A percentile compares a stretch with the other conserved stretches of the same genome.
These are phyloP conservation scores for Hipposideros armiger DNA, from an alignment of 2,113 vertebrate genomes.

Conservation along the genomic window DNA sequence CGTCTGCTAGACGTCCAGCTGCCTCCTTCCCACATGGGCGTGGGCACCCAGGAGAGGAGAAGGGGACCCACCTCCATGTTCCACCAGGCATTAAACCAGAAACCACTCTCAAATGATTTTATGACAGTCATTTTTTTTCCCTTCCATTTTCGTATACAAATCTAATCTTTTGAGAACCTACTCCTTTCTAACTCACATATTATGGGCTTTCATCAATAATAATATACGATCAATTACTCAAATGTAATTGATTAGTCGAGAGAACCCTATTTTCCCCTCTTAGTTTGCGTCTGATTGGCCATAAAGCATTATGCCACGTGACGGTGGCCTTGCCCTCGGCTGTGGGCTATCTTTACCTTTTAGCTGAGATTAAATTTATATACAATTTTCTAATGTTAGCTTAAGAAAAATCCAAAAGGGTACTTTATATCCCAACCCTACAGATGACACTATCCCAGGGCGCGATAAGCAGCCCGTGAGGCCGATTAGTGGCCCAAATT, in stretches of 20 bases:
- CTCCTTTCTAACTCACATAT: constrained; percentile 67
- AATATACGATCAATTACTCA: constrained; percentile 80
- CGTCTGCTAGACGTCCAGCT: accelerated
- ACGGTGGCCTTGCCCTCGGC: constrained; percentile 11
- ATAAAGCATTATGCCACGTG: not conserved
- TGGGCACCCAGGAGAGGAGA: accelerated
- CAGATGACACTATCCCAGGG: constrained; percentile 45
- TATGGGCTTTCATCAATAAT: constrained; percentile 83
- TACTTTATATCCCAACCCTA: constrained; percentile 2
- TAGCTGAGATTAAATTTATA: constrained; percentile 68
- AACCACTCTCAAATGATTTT: constrained; percentile 60
- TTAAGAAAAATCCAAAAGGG: constrained; percentile 57
- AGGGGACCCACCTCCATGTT: accelerated
- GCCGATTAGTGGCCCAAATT: constrained; percentile 47
- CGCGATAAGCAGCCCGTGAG: constrained; percentile 49
- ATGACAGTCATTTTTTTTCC: constrained; percentile 63
- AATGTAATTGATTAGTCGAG: constrained; percentile 64
- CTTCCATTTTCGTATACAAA: constrained; percentile 79
- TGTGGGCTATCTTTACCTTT: constrained; percentile 58
- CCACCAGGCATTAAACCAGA: not conserved
- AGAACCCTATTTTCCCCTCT: constrained; percentile 21
- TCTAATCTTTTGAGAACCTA: constrained; percentile 76
- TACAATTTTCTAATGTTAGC: constrained; percentile 58
- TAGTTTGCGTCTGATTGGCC: constrained; percentile 17
- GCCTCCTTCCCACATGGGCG: not conserved